Percentiles rank a stretch among this genome's conserved stretches.
Evolutionary conservation across 2,113 vertebrate species (phyloP).

Genomic region (Dascyllus trimaculatus): DNA sequence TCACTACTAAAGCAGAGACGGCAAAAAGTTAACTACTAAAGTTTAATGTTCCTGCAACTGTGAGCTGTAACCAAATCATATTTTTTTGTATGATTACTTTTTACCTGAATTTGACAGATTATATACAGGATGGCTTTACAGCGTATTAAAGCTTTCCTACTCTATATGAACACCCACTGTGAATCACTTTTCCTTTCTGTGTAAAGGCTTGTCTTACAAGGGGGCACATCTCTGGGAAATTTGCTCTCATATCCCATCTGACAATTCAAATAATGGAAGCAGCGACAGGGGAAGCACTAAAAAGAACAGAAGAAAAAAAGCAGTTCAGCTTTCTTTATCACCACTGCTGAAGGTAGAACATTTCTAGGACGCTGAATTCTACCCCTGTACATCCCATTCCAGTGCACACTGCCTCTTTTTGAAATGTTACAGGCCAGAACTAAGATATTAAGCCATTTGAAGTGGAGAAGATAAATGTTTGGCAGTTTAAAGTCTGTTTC

Average conservation of each 20-base stretch:
- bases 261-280: constrained; percentile 42
- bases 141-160: constrained; percentile 12
- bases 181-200: constrained; percentile 31
- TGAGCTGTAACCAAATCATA: not conserved
- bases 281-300: not conserved
- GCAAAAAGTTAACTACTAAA: not conserved
- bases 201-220: constrained; percentile 24
- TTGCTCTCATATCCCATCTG: constrained; percentile 21
- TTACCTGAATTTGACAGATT: constrained; percentile 7
- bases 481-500: no score
- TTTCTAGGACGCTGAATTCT: constrained; percentile 2
- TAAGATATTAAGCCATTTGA: not conserved
- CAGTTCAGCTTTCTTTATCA: constrained; percentile 1
- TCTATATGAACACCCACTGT: constrained; percentile 16
- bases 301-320: constrained; percentile 3
- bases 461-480: no score
- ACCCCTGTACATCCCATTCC: not conserved
- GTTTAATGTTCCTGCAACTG: not conserved
- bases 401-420: not conserved
- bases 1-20: not conserved
- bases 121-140: not conserved
- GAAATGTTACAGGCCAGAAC: not conserved
- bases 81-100: constrained; percentile 21
- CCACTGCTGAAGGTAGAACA: not conserved
- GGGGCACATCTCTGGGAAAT: constrained; percentile 20